Conservation (phyloP, 1,140 invertebrate species). For the Calosoma granatense region DNA sequence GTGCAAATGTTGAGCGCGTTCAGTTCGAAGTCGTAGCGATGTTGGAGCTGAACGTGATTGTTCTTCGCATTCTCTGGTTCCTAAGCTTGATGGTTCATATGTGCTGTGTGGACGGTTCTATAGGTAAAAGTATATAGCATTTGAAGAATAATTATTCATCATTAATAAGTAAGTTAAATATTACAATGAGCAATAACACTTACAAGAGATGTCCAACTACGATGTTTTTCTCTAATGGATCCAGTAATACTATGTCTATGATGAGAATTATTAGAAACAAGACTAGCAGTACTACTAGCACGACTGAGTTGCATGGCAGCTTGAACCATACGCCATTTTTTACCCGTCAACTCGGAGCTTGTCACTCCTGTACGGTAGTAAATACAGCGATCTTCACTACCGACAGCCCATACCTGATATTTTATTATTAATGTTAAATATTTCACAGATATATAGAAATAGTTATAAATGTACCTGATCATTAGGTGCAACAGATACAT, state of each 20-base stretch:
- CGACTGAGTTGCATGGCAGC: slow-evolving; percentile 67
- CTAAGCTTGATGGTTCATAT: slow-evolving; percentile 32
- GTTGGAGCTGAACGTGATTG: slow-evolving; percentile 49
- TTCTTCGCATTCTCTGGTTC: slow-evolving; percentile 44
- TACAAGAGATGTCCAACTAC: slow-evolving; percentile 37
- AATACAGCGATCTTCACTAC: slow-evolving; percentile 59
- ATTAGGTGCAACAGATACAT: slow-evolving; percentile 73
- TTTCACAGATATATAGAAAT: neutral
- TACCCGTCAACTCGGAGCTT: slow-evolving; percentile 68
- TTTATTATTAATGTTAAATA: slow-evolving; percentile 7
- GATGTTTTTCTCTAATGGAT: slow-evolving; percentile 32
- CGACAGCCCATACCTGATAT: slow-evolving; percentile 52
- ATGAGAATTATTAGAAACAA: slow-evolving; percentile 41
- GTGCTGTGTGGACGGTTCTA: slow-evolving; percentile 42
- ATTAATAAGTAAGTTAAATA: neutral
- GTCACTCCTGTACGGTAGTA: slow-evolving; percentile 73
- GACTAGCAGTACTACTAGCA: slow-evolving; percentile 59
- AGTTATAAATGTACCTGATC: slow-evolving; percentile 55
- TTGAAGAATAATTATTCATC: slow-evolving; percentile 1
- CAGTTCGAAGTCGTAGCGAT: slow-evolving; percentile 27
- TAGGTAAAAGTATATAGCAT: slow-evolving; percentile 13
- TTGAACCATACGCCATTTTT: slow-evolving; percentile 71
- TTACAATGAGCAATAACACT: slow-evolving; percentile 11
- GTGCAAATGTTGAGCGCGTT: slow-evolving; percentile 3
- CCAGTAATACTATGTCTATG: slow-evolving; percentile 39